Percentiles rank a stretch among this genome's conserved stretches.
Evolutionary conservation across 1,140 invertebrate species (phyloP).

Genomic region (Calephelis nemesis): DNA sequence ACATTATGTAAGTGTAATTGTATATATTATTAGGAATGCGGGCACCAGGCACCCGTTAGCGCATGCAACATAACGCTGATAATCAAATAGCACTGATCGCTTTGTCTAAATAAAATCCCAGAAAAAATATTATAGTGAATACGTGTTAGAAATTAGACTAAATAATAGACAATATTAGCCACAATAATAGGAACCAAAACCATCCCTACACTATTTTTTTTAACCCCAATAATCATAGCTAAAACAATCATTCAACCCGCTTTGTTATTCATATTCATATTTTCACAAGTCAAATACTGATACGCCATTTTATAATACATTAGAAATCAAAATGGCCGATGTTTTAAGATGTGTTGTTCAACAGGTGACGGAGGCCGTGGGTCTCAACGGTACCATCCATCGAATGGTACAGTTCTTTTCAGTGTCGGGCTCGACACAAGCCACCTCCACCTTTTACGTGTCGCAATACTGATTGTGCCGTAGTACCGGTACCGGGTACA

Average conservation of each 20-base stretch:
- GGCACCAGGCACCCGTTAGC: conserved; percentile 68
- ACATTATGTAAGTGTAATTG: conserved; percentile 68
- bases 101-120: conserved; percentile 29
- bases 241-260: conserved; percentile 3
- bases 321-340: conserved; percentile 53
- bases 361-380: conserved; percentile 80
- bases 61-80: conserved; percentile 59
- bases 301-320: conserved; percentile 26
- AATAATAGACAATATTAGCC: conserved; percentile 23
- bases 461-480: conserved; percentile 76
- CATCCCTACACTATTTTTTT: background rate
- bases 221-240: background rate
- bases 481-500: conserved; percentile 45
- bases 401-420: conserved; percentile 81
- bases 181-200: conserved; percentile 11
- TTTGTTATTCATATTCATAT: conserved; percentile 8
- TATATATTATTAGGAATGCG: conserved; percentile 65
- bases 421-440: conserved; percentile 79
- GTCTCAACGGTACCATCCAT: conserved; percentile 80
- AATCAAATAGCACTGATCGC: conserved; percentile 64
- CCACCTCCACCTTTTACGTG: conserved; percentile 82
- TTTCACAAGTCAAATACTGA: conserved; percentile 4
- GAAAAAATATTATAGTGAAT: conserved; percentile 2
- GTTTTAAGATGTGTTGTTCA: conserved; percentile 76
- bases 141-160: conserved; percentile 15